Base-by-base conservation (phyloP, 2,888 invertebrate species). In the Nemotelus pantherinus region DNA sequence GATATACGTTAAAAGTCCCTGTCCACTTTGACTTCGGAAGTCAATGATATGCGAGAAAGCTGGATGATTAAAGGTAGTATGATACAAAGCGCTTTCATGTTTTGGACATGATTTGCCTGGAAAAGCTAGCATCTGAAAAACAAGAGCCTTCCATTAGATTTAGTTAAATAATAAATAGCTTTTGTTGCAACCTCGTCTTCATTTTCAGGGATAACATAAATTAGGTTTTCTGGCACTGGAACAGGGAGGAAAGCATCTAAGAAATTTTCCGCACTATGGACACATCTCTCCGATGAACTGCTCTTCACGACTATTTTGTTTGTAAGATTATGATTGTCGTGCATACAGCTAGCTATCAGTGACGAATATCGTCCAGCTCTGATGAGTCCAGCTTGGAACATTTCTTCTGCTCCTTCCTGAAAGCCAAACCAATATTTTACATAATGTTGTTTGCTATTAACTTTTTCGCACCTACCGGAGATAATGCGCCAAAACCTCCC, bases 91-190 rank as follows among this genome's bases (percentile, higher is more conserved):
- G 6, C 0, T 10, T 2, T 41, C 44, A 65, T 65, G 45, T 45
- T 9, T 65, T 43, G 65, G 65, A 44, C 65, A 65, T n/a, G 9
- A n/a, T 65, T 65, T 65, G 7, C 45, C n/a, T 9, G 43, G 65
- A 57, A 25, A 57, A 44, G 45, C 65, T 5, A 65, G 45, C 45
- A 65, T 65, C 65, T 65, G 45, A 7, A 39, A 63, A 9, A 63
- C 10, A 65, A 45, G 5, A 44, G 3, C 3, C 10, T 5, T n/a
- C 6, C 45, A 44, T 65, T 25, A 25, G 25, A 25, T 25, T 25
- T 1, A 25, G 43, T 39, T 64, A 39, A 3, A 60, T n/a, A 25
- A 2, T 10, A 60, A n/a, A 60, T n/a, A 63, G 25, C 9, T 63
- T 43, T 43, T n/a, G 45, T 65, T 45, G 44, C 45, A 25, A 65